Evolutionary conservation across 2,888 invertebrate species (phyloP).

Genomic region (Phymatocera aterrima): DNA sequence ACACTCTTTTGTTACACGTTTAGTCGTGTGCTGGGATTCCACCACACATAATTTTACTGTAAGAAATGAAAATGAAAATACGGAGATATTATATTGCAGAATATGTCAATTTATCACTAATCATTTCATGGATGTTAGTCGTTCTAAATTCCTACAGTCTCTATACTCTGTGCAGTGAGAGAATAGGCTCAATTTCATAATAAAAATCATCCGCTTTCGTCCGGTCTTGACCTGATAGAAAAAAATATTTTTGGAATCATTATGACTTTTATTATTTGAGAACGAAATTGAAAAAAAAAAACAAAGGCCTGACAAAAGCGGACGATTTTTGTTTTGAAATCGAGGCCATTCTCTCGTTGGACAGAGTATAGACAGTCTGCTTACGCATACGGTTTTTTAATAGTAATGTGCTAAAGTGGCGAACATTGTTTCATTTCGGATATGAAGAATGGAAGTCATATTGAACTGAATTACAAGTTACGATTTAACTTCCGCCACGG

Average conservation of each 20-base stretch:
- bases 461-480: conserved; percentile 28
- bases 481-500: conserved; percentile 29
- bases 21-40: conserved; percentile 80
- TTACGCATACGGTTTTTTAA: not conserved
- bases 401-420: not conserved
- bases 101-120: not conserved
- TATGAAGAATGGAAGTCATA: conserved; percentile 13
- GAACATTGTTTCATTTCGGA: conserved; percentile 14
- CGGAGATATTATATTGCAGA: too few relatives aligned
- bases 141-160: not conserved
- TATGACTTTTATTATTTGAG: too few relatives aligned
- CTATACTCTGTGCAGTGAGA: too few relatives aligned
- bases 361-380: not conserved
- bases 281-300: too few relatives aligned
- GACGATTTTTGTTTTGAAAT: too few relatives aligned
- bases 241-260: too few relatives aligned
- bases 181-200: too few relatives aligned
- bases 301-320: too few relatives aligned
- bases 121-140: not conserved
- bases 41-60: conserved; percentile 85
- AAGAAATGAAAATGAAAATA: conserved; percentile 55
- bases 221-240: too few relatives aligned
- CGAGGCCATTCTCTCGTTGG: too few relatives aligned
- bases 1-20: conserved; percentile 80
- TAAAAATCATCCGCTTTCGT: too few relatives aligned